Evolutionary conservation across 1,140 invertebrate genomes (phyloP).

Genomic region (Fopius arisanus): DNA sequence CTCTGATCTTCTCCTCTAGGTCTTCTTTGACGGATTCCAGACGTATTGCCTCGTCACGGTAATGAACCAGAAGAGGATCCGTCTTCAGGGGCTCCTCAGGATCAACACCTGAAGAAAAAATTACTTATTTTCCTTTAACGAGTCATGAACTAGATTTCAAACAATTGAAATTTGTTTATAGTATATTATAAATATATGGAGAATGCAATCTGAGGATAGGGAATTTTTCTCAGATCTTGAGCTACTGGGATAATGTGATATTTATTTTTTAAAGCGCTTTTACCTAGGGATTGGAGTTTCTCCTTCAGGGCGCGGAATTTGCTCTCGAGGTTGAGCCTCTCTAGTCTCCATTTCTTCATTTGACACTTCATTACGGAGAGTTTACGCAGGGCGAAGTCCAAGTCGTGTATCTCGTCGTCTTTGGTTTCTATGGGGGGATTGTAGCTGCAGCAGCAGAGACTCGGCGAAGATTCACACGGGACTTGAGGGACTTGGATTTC

Average conservation of each 20-base stretch:
- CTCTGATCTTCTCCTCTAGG: conserved; percentile 48
- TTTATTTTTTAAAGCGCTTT: background rate
- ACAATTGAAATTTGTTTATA: too few relatives aligned
- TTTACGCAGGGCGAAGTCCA: conserved; percentile 51
- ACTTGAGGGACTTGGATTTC: conserved; percentile 39
- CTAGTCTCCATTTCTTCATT: conserved; percentile 55
- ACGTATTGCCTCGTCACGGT: conserved; percentile 49
- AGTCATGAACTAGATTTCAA: too few relatives aligned
- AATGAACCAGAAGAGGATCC: conserved; percentile 52
- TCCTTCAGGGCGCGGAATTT: conserved; percentile 52
- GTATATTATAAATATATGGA: too few relatives aligned
- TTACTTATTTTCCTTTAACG: too few relatives aligned
- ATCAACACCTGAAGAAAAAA: conserved; percentile 41
- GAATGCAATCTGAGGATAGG: too few relatives aligned
- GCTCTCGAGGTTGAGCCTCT: conserved; percentile 49
- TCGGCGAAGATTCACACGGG: conserved; percentile 37
- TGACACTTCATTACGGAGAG: conserved; percentile 55
- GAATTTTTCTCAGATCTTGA: too few relatives aligned
- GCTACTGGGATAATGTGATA: background rate
- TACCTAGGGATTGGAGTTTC: conserved; percentile 49
- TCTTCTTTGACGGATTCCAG: conserved; percentile 46
- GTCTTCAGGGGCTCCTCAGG: conserved; percentile 42
- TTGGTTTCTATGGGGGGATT: conserved; percentile 44
- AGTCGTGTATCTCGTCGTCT: conserved; percentile 49
- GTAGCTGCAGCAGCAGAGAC: conserved; percentile 47